phyloP scores from a whole-genome alignment of 2,113 vertebrate genomes.

The Ochotona curzoniae region DNA sequence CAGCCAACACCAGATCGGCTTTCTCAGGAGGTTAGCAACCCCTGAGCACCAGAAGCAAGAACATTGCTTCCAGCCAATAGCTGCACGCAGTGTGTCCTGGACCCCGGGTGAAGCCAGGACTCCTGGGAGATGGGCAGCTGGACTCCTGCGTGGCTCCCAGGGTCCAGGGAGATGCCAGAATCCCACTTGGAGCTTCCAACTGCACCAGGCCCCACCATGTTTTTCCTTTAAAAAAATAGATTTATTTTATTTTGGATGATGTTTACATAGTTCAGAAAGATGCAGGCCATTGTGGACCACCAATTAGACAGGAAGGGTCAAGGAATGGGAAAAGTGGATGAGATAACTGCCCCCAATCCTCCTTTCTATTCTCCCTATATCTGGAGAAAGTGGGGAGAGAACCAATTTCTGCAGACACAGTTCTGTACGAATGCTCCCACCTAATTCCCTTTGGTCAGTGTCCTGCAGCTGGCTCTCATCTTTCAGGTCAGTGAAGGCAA shows the following conservation, averaged over 20 bases:
- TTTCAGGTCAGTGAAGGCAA: background rate
- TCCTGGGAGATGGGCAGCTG: background rate
- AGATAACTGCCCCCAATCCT: too few relatives aligned
- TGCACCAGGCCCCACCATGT: accelerated
- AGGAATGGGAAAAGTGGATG: too few relatives aligned
- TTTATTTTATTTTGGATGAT: too few relatives aligned
- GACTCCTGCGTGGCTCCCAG: background rate
- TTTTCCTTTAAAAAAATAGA: too few relatives aligned
- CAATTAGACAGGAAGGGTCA: too few relatives aligned
- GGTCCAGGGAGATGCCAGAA: background rate
- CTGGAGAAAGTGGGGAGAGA: too few relatives aligned
- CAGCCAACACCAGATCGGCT: background rate
- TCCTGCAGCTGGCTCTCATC: background rate
- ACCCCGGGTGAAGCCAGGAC: background rate
- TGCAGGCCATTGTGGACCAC: too few relatives aligned
- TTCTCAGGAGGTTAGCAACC: background rate
- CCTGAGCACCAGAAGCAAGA: background rate
- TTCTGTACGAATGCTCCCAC: background rate
- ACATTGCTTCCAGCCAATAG: background rate
- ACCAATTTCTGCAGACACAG: background rate
- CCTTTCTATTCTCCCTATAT: too few relatives aligned
- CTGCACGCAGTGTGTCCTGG: accelerated
- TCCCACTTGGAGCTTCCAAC: background rate
- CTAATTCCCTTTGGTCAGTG: background rate
- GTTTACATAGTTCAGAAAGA: too few relatives aligned